Evolutionary conservation across 2,888 invertebrate genomes (phyloP).

Genomic region (Apamea monoglypha): DNA sequence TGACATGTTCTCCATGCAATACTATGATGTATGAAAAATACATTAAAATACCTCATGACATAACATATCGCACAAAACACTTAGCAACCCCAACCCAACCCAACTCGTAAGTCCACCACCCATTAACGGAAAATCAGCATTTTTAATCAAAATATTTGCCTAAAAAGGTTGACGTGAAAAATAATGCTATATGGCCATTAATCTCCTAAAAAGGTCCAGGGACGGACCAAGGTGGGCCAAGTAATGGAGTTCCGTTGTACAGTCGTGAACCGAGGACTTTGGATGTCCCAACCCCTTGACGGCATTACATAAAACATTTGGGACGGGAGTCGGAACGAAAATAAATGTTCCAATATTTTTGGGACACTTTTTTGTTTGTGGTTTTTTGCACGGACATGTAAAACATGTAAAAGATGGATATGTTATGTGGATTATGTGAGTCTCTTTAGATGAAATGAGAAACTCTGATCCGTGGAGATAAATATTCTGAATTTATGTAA

Average conservation of each 20-base stretch:
- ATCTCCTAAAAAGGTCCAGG: constrained; percentile 76
- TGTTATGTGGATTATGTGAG: neutral
- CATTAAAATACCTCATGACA: neutral
- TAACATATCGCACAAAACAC: constrained; percentile 20
- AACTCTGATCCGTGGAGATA: neutral
- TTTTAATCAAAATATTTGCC: constrained; percentile 64
- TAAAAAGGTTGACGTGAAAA: constrained; percentile 67
- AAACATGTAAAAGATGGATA: constrained; percentile 27
- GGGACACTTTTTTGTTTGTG: constrained; percentile 14
- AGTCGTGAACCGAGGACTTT: constrained; percentile 76
- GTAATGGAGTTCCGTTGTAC: constrained; percentile 88
- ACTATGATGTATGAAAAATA: neutral
- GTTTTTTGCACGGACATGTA: constrained; percentile 1
- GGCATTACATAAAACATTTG: constrained; percentile 73
- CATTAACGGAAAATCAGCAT: constrained; percentile 54
- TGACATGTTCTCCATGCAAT: neutral
- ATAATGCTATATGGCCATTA: constrained; percentile 80
- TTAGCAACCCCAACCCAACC: constrained; percentile 30
- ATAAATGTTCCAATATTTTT: constrained; percentile 58
- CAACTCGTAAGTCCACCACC: constrained; percentile 16
- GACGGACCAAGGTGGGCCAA: constrained; percentile 73
- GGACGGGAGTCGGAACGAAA: constrained; percentile 65
- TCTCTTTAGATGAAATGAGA: neutral
- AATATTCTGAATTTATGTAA: neutral
- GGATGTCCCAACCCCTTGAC: constrained; percentile 78